phyloP scores from a whole-genome alignment of 2,888 invertebrate species.

The Diarsia dahlii region DNA sequence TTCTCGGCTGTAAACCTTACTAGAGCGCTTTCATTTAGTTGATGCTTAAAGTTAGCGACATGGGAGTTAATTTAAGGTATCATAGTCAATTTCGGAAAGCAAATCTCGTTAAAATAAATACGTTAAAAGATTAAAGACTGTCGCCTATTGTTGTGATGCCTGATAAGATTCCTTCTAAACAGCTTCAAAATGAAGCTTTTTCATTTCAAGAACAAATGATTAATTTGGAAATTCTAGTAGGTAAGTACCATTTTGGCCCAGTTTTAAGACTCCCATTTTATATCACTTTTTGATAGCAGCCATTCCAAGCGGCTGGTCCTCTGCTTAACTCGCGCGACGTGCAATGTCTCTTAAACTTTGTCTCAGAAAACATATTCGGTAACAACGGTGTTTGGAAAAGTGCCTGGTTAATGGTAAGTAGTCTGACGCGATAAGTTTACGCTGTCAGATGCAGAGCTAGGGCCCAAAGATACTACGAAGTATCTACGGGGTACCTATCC shows the following conservation, averaged over 20 bases:
- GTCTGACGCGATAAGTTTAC: background rate
- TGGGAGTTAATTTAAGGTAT: background rate
- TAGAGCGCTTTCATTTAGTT: background rate
- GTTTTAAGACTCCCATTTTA: background rate
- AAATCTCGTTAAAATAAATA: slow-evolving; percentile 2
- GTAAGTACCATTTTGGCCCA: background rate
- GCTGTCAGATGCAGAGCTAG: background rate
- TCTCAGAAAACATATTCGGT: background rate
- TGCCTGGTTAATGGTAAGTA: background rate
- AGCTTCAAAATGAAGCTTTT: background rate
- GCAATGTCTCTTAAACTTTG: slow-evolving; percentile 6
- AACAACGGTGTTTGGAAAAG: slow-evolving; percentile 7
- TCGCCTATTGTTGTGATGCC: background rate
- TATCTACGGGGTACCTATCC: background rate
- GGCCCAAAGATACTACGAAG: background rate
- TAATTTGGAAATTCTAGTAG: background rate
- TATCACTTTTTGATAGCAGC: background rate
- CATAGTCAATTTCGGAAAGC: background rate
- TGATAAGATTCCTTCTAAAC: slow-evolving; percentile 27
- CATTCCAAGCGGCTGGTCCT: slow-evolving; percentile 5
- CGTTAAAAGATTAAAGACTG: slow-evolving; percentile 5
- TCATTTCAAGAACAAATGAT: background rate
- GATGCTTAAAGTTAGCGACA: too few relatives aligned
- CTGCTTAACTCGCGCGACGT: background rate
- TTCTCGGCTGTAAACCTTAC: background rate